phyloP scores from a whole-genome alignment of 2,797 vertebrate genomes.

The Natrix natrix region DNA sequence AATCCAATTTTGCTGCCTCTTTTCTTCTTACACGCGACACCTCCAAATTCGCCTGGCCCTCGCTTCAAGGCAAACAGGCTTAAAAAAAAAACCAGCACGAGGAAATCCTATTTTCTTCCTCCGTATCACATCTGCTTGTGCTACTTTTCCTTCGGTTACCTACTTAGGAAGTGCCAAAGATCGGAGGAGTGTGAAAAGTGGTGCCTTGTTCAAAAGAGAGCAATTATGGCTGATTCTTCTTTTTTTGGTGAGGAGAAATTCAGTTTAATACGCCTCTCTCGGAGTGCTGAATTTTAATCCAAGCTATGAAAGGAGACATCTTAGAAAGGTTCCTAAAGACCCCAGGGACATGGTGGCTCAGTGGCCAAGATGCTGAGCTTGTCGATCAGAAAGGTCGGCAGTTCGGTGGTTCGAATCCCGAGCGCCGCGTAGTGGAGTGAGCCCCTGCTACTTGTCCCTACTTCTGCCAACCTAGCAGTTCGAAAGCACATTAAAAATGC shows the following conservation, averaged over 20 bases:
- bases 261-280: slow-evolving; percentile 52
- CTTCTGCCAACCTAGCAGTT: too few relatives aligned
- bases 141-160: slow-evolving; percentile 29
- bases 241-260: slow-evolving; percentile 49
- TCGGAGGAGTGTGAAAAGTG: slow-evolving; percentile 20
- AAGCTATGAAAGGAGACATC: slow-evolving; percentile 24
- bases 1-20: slow-evolving; percentile 3
- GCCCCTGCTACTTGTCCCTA: too few relatives aligned
- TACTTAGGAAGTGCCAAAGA: slow-evolving; percentile 25
- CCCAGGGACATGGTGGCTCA: background rate
- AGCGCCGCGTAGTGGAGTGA: too few relatives aligned
- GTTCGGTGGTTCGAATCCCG: too few relatives aligned
- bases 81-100: slow-evolving; percentile 7
- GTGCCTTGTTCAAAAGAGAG: slow-evolving; percentile 39
- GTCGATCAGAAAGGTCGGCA: too few relatives aligned
- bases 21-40: slow-evolving; percentile 21
- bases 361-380: too few relatives aligned
- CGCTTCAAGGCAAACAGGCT: background rate
- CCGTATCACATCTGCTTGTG: slow-evolving; percentile 24
- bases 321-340: slow-evolving; percentile 31
- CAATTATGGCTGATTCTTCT: slow-evolving; percentile 44
- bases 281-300: slow-evolving; percentile 46
- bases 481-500: too few relatives aligned
- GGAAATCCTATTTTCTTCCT: slow-evolving; percentile 18
- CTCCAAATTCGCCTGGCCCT: slow-evolving; percentile 2